Conservation (phyloP, 2,888 invertebrate genomes). For the Argyresthia albistria region DNA sequence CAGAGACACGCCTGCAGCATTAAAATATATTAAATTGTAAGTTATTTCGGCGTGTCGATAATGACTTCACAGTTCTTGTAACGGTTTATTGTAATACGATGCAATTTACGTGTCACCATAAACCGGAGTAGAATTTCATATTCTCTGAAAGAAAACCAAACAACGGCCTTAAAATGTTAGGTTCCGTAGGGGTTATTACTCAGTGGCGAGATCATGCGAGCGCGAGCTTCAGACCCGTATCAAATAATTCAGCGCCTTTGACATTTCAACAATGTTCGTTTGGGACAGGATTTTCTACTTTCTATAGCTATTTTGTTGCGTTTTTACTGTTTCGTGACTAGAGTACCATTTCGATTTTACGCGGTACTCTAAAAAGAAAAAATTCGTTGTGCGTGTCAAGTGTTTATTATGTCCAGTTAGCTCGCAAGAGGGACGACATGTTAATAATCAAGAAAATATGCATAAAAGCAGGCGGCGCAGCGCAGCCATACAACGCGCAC, state of each 20-base stretch:
- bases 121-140: constrained; percentile 1
- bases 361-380: constrained; percentile 1
- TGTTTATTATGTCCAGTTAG: constrained; percentile 12
- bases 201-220: too few species aligned
- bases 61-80: neutral
- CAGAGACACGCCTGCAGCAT: too few species aligned
- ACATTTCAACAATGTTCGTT: too few species aligned
- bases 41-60: neutral
- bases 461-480: neutral
- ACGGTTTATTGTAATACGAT: neutral
- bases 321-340: too few species aligned
- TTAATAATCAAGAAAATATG: constrained; percentile 17
- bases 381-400: constrained; percentile 26
- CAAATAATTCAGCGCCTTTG: too few species aligned
- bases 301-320: too few species aligned
- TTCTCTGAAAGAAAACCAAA: neutral
- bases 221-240: too few species aligned
- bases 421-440: constrained; percentile 25
- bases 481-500: constrained; percentile 19
- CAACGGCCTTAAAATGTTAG: neutral
- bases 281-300: too few species aligned
- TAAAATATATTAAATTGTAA: too few species aligned
- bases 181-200: neutral
- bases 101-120: neutral
- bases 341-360: too few species aligned